Evolutionary conservation across 2,797 vertebrate species (phyloP), one percentile per base, ranked within the genome.

Genomic region (Ateles fusciceps): DNA sequence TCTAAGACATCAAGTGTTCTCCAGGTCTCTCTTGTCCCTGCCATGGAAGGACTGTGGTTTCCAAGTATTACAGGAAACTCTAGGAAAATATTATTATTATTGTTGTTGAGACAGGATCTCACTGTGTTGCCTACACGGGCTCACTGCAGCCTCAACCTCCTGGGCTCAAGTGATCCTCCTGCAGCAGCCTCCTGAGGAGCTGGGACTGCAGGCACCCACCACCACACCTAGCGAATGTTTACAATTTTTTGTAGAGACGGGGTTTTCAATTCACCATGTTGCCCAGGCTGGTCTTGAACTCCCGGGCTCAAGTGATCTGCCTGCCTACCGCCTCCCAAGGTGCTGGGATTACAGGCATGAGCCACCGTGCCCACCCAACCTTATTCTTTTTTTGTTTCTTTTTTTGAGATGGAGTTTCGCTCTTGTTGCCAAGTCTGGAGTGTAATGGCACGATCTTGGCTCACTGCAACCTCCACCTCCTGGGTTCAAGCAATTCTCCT

Each of bases 41-140:
- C 24, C 72, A 64, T 10, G 0, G 21, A 81, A 95, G 36, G 83
- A 55, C 22, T 44, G 64, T 17, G 11, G 19, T n/a, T 79, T 75
- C 36, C 9, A 15, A 75, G 48, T 10, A 14, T 90, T 59, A n/a
- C 4, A 44, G 78, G 72, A 76, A 50, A 42, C 44, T 50, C 78
- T 46, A 75, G 48, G 39, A 85, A 88, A 75, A 72, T 24, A 4
- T 94, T 84, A 85, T 50, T 84, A 44, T 75, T 44, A 26, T 75
- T 44, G 4, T 68, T 68, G 1, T 71, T 71, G 8, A 71, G n/a
- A 19, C n/a, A 21, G 68, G n/a, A 19, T 71, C 68, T 71, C 52
- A 55, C 21, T 22, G 21, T 55, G 21, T 55, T 55, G 52, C 52
- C 52, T 55, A 55, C 8, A 2, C 8, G 1, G 21, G 21, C 15